Percentiles rank a stretch among this genome's conserved stretches.
These are phyloP conservation scores for Portunus trituberculatus DNA, from an alignment of 1,140 invertebrate genomes.

Conservation along the genomic window DNA sequence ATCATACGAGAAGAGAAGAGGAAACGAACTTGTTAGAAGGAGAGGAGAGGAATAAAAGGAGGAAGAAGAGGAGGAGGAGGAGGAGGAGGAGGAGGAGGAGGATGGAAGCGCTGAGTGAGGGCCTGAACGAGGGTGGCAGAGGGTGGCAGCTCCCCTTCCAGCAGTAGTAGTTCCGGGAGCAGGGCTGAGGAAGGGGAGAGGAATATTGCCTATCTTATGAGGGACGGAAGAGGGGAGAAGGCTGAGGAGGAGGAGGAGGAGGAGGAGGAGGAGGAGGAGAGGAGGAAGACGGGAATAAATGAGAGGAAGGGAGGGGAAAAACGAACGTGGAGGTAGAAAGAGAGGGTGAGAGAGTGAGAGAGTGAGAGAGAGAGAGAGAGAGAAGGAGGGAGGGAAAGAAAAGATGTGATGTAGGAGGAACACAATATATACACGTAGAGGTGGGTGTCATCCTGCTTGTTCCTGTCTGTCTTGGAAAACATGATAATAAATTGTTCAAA, in stretches of 20 bases:
- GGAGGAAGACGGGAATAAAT: background rate
- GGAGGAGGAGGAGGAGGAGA: background rate
- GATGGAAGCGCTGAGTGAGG: background rate
- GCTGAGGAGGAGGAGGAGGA: background rate
- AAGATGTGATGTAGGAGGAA: too few species aligned
- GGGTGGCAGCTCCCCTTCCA: background rate
- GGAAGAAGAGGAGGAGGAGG: background rate
- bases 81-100: slow-evolving; percentile 8
- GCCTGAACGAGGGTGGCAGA: background rate
- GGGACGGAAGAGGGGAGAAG: slow-evolving; percentile 2
- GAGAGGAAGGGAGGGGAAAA: background rate
- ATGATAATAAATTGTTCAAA: too few species aligned
- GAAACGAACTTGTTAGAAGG: background rate
- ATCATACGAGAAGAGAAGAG: background rate
- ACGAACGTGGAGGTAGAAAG: background rate
- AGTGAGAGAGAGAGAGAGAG: background rate
- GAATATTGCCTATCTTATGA: slow-evolving; percentile 23
- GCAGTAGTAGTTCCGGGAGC: background rate
- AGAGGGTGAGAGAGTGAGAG: background rate
- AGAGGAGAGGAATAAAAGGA: background rate
- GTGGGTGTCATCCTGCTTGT: too few species aligned
- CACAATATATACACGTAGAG: too few species aligned
- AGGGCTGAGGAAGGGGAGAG: background rate
- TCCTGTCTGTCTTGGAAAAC: too few species aligned
- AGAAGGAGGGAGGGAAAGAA: background rate